Evolutionary conservation across 1,140 invertebrate species (phyloP).

Genomic region (Microplitis mediator): DNA sequence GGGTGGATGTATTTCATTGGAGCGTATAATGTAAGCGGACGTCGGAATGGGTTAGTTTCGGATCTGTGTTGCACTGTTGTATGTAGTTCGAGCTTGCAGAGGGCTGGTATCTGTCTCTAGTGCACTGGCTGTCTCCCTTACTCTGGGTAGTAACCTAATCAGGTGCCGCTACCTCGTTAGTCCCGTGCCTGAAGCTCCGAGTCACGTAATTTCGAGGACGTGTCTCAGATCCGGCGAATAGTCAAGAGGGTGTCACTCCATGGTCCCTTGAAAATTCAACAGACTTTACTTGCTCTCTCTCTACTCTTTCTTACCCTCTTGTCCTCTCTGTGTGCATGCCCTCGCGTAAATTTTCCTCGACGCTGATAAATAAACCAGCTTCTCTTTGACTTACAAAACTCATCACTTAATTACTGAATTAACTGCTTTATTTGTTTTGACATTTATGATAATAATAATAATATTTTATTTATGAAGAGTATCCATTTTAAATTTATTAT

Average conservation of each 20-base stretch:
- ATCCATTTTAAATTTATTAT: no score
- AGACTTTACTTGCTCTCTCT: not conserved
- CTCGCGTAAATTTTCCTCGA: not conserved
- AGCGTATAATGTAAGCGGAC: no score
- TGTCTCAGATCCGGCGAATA: not conserved
- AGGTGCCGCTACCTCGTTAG: conserved; percentile 14
- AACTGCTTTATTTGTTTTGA: no score
- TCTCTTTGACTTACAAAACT: not conserved
- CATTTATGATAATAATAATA: no score
- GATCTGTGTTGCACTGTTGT: no score
- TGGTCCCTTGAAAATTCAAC: conserved; percentile 7
- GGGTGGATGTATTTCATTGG: no score
- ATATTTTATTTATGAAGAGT: no score
- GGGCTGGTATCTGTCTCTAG: not conserved
- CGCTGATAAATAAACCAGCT: conserved; percentile 8
- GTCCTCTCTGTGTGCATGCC: not conserved
- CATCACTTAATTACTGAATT: no score
- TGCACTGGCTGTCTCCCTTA: not conserved
- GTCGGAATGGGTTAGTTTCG: no score
- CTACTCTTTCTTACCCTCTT: not conserved
- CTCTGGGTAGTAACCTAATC: conserved; percentile 13
- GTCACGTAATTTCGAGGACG: conserved; percentile 21
- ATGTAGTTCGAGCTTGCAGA: no score
- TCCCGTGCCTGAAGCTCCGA: conserved; percentile 1
- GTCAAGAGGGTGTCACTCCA: not conserved